Base-by-base conservation (phyloP, 2,113 vertebrate species). In the Grus americana region DNA sequence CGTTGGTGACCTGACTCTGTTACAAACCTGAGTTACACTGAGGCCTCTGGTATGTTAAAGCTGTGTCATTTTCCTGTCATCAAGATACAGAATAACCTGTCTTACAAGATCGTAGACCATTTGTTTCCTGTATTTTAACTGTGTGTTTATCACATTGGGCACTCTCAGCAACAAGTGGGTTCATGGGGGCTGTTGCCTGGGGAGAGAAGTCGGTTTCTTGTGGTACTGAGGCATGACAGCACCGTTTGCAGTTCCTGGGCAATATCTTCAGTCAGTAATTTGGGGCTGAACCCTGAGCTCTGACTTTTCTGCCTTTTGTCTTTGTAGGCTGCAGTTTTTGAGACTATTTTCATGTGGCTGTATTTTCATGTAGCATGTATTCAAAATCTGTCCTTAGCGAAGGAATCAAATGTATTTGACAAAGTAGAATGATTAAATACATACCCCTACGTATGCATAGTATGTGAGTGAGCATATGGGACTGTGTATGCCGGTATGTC, bases 81-180 rank as follows among this genome's bases (percentile, higher is more conserved):
- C 36, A 26, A 49, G 87, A 63, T 81, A 88, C 34, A 71, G 92
- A 95, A 92, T 90, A 96, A 97, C 90, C 88, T 95, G 91, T 95
- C 10, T 79, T 93, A 81, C 65, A 54, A 38, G 68, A 52, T 88
- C 86, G 66, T 46, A 5, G 63, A 73, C 63, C 36, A 17, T 78
- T 89, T 90, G 78, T 90, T 58, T 71, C 78, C 57, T 40, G 27
- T 67, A 50, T 65, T 88, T 84, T 74, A 73, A 57, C 84, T 76
- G 63, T 46, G 36, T 95, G 47, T 88, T 95, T 50, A 49, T 94
- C 1, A 0, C 0, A 0, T 21, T n/a, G 30, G 10, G 24, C 32
- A 38, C 15, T 79, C 42, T 59, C 30, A 55, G 65, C 27, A 40
- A 73, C 36, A 46, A 50, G 24, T 32, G 44, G 21, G 58, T 76